Evolutionary conservation across 2,113 vertebrate species (phyloP).

Genomic region (Otis tarda): DNA sequence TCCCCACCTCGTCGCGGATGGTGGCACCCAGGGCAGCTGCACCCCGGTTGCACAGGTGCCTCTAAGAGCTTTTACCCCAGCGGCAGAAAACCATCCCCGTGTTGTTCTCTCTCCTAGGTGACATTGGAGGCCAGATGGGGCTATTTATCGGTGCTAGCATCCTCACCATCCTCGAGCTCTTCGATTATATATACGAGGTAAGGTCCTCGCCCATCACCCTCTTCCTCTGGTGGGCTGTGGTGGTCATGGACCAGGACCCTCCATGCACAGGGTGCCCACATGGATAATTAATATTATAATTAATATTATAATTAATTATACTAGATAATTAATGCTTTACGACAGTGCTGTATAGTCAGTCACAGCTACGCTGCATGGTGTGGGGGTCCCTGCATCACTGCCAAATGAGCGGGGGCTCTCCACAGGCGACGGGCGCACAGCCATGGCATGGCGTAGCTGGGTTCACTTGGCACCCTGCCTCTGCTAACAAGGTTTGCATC

Average conservation of each 20-base stretch:
- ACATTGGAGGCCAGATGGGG: constrained; percentile 99
- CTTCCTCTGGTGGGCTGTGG: not conserved
- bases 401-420: not conserved
- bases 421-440: not conserved
- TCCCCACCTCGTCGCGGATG: rapidly evolving
- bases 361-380: rapidly evolving
- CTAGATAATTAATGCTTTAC: not conserved
- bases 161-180: constrained; percentile 96
- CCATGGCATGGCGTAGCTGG: not conserved
- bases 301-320: not conserved
- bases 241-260: not conserved
- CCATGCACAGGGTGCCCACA: not conserved
- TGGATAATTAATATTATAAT: not conserved
- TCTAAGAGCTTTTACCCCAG: not conserved
- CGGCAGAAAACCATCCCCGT: not conserved
- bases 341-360: rapidly evolving
- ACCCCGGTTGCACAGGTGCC: rapidly evolving
- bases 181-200: constrained; percentile 98
- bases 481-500: not conserved
- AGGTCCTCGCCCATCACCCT: not conserved
- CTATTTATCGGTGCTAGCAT: constrained; percentile 98
- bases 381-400: not conserved
- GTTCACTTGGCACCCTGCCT: not conserved
- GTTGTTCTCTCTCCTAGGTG: constrained; percentile 78
- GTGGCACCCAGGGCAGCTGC: not conserved